These are phyloP conservation scores for mouse (Mus musculus) DNA, from an alignment of 2,113 vertebrate genomes.

Conservation along the genomic window GRCm39 chr11:82851001-82851500, in stretches of 20 bases:
- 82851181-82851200: background rate
- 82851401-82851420: slow-evolving; percentile 77
- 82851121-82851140: slow-evolving; percentile 82
- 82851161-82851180: slow-evolving; percentile 69
- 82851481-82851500: slow-evolving; percentile 73
- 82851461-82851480: slow-evolving; percentile 82
- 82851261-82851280: slow-evolving; percentile 69
- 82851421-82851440: slow-evolving; percentile 85
- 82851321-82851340: slow-evolving; percentile 75
- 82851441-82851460: slow-evolving; percentile 83
- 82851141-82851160: slow-evolving; percentile 73
- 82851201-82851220: background rate
- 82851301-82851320: slow-evolving; percentile 77
- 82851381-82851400: slow-evolving; percentile 76
- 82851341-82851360: slow-evolving; percentile 81
- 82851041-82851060: slow-evolving; percentile 77
- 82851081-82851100: background rate
- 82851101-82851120: slow-evolving; percentile 77
- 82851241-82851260: background rate
- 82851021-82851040: slow-evolving; percentile 45
- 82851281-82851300: slow-evolving; percentile 77
- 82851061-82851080: background rate
- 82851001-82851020: slow-evolving; percentile 83
- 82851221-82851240: slow-evolving; percentile 72
- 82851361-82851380: slow-evolving; percentile 82